These are phyloP conservation scores for Palloptera scutellata DNA, from an alignment of 2,888 invertebrate species.

Conservation along the genomic window DNA sequence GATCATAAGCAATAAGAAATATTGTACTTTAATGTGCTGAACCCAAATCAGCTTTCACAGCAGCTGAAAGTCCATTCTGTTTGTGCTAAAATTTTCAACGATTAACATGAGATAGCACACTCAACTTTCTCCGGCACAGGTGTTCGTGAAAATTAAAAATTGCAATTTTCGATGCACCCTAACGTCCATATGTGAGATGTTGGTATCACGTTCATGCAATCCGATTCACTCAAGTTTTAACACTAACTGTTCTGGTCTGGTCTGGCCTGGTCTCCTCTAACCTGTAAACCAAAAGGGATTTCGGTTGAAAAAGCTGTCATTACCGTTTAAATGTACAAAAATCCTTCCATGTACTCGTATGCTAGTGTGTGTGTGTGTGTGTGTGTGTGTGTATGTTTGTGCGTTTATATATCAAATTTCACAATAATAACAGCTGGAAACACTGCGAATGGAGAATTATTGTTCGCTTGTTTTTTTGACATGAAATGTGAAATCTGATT, in stretches of 20 bases:
- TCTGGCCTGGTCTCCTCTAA: background rate
- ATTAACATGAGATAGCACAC: no score
- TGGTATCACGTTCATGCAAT: background rate
- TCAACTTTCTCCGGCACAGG: no score
- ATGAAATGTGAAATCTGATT: background rate
- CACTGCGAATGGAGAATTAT: background rate
- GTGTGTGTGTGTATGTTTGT: background rate
- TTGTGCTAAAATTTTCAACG: no score
- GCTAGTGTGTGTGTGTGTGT: no score
- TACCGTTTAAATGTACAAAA: background rate
- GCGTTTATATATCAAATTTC: background rate
- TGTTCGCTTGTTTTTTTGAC: background rate
- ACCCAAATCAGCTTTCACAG: no score
- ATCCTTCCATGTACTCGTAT: background rate
- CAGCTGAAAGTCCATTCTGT: no score
- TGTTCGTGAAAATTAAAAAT: no score
- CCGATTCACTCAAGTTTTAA: background rate
- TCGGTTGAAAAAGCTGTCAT: background rate
- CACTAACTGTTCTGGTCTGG: background rate
- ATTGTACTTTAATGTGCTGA: no score
- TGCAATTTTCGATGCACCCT: no score
- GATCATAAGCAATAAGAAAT: no score
- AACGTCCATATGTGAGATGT: no score
- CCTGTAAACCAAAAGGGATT: background rate
- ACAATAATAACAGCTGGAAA: conserved; percentile 5